These are phyloP conservation scores for Cynopterus sphinx DNA, from an alignment of 2,797 vertebrate genomes.

Conservation along the genomic window DNA sequence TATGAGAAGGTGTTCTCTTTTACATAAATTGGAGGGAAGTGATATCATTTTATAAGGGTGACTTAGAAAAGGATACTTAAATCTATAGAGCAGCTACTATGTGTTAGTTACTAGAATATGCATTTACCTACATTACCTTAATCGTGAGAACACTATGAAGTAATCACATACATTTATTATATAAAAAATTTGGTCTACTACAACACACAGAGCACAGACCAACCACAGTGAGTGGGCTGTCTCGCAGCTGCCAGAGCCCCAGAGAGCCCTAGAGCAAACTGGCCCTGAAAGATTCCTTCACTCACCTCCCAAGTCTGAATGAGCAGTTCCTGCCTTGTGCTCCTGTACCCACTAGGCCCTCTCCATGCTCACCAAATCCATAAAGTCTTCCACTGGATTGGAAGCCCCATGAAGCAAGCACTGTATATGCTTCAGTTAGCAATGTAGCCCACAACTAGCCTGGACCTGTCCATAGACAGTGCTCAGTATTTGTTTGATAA, in stretches of 20 bases:
- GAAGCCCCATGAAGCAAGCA: neutral
- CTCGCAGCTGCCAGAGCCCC: too few species aligned
- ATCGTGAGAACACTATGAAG: neutral
- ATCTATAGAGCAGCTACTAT: neutral
- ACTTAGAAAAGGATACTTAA: neutral
- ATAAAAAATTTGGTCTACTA: neutral
- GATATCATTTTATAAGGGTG: neutral
- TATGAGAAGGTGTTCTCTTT: neutral
- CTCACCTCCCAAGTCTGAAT: neutral
- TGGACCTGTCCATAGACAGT: too few species aligned
- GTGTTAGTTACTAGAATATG: neutral
- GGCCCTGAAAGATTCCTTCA: neutral
- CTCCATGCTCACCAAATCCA: neutral
- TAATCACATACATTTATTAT: neutral
- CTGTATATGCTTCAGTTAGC: neutral
- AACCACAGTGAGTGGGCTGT: rapidly evolving
- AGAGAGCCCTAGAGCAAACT: neutral
- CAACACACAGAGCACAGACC: neutral
- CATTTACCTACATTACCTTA: neutral
- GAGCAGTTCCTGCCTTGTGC: neutral
- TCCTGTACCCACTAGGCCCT: neutral
- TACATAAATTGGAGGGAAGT: neutral
- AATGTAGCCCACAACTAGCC: neutral
- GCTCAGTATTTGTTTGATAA: neutral
- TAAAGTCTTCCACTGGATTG: neutral